Evolutionary conservation across 1,140 invertebrate species (phyloP).

Genomic region (Eubasilissa regina): DNA sequence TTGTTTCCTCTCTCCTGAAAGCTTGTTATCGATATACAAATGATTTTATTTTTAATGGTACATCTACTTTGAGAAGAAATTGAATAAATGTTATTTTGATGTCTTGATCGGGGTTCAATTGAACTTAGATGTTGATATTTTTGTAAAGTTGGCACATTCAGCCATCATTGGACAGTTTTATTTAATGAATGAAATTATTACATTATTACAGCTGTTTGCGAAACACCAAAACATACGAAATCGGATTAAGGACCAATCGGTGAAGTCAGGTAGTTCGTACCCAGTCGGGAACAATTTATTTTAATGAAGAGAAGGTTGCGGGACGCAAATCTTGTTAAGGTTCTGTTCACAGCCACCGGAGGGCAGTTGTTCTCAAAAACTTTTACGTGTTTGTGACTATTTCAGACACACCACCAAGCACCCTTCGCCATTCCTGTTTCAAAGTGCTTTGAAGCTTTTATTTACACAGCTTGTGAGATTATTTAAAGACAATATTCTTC

Average conservation of each 20-base stretch:
- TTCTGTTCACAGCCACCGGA: conserved; percentile 1
- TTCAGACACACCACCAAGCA: not conserved
- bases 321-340: conserved; percentile 4
- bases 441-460: not conserved
- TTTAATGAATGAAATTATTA: too few relatives aligned
- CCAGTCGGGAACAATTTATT: not conserved
- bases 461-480: not conserved
- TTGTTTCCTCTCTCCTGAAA: too few relatives aligned
- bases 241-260: not conserved
- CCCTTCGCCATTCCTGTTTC: not conserved
- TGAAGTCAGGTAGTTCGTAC: not conserved
- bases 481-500: too few relatives aligned
- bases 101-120: too few relatives aligned
- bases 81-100: too few relatives aligned
- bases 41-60: too few relatives aligned
- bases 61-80: too few relatives aligned
- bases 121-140: too few relatives aligned
- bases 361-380: conserved; percentile 5
- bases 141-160: too few relatives aligned
- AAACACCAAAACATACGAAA: not conserved
- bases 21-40: too few relatives aligned
- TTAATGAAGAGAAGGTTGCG: conserved; percentile 2
- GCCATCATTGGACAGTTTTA: too few relatives aligned
- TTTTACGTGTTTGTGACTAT: not conserved
- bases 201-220: too few relatives aligned